Percentiles rank a stretch among this genome's conserved stretches.
These are phyloP conservation scores for Numida meleagris DNA, from an alignment of 2,113 vertebrate genomes.

Conservation along the genomic window DNA sequence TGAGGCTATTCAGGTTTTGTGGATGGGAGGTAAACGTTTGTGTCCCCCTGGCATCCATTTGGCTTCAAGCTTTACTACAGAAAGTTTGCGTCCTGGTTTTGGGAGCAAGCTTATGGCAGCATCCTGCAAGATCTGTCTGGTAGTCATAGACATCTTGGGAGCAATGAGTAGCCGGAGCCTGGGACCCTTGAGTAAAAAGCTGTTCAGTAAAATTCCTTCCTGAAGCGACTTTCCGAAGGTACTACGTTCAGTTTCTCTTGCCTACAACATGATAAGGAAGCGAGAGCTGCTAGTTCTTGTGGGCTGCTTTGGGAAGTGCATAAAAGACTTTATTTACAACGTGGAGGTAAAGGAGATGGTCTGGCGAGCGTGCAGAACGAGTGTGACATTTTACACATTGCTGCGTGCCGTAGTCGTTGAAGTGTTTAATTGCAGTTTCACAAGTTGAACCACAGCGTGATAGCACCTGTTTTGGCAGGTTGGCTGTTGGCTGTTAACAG, in stretches of 20 bases:
- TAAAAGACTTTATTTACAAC: background rate
- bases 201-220: background rate
- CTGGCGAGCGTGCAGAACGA: background rate
- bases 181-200: background rate
- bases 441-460: background rate
- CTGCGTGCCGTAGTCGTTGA: background rate
- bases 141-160: background rate
- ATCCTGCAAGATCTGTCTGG: background rate
- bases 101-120: background rate
- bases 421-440: background rate
- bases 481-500: background rate
- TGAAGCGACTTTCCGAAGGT: background rate
- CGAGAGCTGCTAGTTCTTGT: background rate
- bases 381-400: background rate
- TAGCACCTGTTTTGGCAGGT: background rate
- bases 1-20: background rate
- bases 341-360: background rate
- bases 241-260: background rate
- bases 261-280: background rate
- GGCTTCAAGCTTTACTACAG: background rate
- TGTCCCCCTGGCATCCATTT: background rate
- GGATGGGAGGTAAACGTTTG: background rate
- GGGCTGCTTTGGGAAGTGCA: background rate
- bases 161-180: background rate
- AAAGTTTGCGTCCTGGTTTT: background rate